phyloP scores from a whole-genome alignment of 2,797 vertebrate genomes.

The Clarias pachynema region DNA sequence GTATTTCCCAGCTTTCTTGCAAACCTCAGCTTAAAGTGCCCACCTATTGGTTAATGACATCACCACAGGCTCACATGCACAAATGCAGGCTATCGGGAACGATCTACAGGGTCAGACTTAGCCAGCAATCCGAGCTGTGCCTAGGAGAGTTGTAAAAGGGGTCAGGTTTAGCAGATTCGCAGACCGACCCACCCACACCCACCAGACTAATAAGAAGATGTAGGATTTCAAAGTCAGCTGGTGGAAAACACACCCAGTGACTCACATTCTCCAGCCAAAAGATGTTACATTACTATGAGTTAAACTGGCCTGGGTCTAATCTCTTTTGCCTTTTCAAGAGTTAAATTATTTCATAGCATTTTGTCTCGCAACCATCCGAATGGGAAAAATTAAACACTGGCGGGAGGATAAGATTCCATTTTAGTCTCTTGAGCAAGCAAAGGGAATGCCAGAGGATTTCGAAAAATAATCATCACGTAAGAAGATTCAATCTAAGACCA shows the following conservation, averaged over 20 bases:
- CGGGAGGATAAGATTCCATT: background rate
- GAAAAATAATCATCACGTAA: background rate
- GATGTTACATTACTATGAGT: background rate
- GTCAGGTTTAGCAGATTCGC: conserved; percentile 45
- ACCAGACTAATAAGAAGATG: conserved; percentile 36
- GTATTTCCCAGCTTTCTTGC: conserved; percentile 50
- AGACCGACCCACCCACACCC: conserved; percentile 27
- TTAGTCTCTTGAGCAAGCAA: background rate
- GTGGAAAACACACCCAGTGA: conserved; percentile 30
- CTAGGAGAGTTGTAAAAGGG: conserved; percentile 24
- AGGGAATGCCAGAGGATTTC: background rate
- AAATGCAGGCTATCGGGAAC: background rate
- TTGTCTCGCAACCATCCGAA: no score
- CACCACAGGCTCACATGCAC: conserved; percentile 14
- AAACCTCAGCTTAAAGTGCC: conserved; percentile 40
- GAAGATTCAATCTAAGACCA: background rate
- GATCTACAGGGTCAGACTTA: background rate
- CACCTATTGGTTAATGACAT: conserved; percentile 42
- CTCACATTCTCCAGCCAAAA: conserved; percentile 37
- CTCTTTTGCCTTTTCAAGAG: background rate
- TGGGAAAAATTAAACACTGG: background rate
- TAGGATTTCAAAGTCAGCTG: conserved; percentile 36
- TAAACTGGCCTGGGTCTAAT: no score
- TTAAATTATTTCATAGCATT: background rate
- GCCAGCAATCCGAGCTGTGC: background rate